Evolutionary conservation across 2,797 vertebrate genomes (phyloP), one percentile per base, ranked within the genome.

Genomic region (Sternarchorhynchus goeldii): DNA sequence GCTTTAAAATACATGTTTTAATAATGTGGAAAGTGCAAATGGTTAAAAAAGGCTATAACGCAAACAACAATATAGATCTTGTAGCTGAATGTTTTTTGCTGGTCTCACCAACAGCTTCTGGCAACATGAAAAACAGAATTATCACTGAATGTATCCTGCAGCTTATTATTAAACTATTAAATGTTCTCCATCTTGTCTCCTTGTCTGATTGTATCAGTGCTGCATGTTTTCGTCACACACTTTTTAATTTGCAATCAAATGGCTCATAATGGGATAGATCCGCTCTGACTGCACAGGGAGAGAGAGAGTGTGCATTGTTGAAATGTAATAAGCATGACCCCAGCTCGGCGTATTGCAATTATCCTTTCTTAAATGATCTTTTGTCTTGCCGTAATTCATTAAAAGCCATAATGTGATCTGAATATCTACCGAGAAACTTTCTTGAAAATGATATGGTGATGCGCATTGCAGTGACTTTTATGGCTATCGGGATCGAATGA

Each of bases 151-250:
- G 93, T 94, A 94, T 92, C 94, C 92, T 93, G 91, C 92, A 93
- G 92, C 92, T 93, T 94, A 93, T 93, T 92, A 94, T 94, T 94
- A 94, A 94, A 94, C 92, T 93, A 93, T 93, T 94, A 93, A 94
- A 94, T 94, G 93, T 94, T 91, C 88, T 88, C 87, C 82, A 87
- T 79, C 84, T 85, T 85, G 91, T 90, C 88, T 92, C 79, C 81
- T 91, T 88, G 92, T 93, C 86, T 93, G 80, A 79, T 67, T 73
- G 68, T 73, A 72, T 76, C 72, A 81, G 65, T 75, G 36, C 56
- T 70, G 58, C 58, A 62, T 55, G 59, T 79, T 80, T 83, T 71
- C 75, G 76, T 85, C 73, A 84, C 77, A 83, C 78, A 68, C 53
- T 45, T 21, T 78, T 66, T 82, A 58, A 86, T 82, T 77, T 73